A percentile compares a stretch with the other conserved stretches of the same genome.
Evolutionary conservation across 2,888 invertebrate species (phyloP).

Genomic region (Harpalus rufipes): DNA sequence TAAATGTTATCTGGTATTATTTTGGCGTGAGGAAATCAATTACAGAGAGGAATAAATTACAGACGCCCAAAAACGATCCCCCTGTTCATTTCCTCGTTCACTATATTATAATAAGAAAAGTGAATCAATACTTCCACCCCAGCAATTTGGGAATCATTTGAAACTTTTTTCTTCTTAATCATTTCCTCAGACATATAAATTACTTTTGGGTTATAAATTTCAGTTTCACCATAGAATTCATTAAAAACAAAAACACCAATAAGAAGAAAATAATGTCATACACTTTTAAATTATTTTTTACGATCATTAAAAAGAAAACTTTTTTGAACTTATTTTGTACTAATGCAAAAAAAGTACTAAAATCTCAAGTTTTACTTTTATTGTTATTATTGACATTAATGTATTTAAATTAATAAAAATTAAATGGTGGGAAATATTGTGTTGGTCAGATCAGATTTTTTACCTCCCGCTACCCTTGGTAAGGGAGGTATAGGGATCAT

Average conservation of each 20-base stretch:
- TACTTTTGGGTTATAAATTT: neutral
- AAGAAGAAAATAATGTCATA: neutral
- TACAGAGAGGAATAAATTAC: constrained; percentile 20
- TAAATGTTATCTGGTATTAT: neutral
- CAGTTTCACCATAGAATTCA: neutral
- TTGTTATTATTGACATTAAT: too few relatives aligned
- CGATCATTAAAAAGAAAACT: too few relatives aligned
- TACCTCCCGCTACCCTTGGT: too few relatives aligned
- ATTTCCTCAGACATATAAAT: neutral
- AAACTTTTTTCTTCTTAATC: constrained; percentile 9
- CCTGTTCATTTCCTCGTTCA: constrained; percentile 31
- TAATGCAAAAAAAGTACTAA: too few relatives aligned
- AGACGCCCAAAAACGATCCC: constrained; percentile 2
- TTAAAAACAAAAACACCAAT: neutral
- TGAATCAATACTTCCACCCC: constrained; percentile 27
- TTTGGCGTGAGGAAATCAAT: constrained; percentile 18
- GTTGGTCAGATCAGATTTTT: too few relatives aligned
- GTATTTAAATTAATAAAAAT: too few relatives aligned
- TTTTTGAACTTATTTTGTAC: too few relatives aligned
- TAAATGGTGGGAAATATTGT: too few relatives aligned
- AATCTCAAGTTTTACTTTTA: too few relatives aligned
- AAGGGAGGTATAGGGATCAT: too few relatives aligned
- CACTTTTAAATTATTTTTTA: neutral
- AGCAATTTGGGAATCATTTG: neutral
- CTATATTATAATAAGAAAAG: constrained; percentile 20